Evolutionary conservation across 2,113 vertebrate species (phyloP).

Genomic region (Aleadryas rufinucha): DNA sequence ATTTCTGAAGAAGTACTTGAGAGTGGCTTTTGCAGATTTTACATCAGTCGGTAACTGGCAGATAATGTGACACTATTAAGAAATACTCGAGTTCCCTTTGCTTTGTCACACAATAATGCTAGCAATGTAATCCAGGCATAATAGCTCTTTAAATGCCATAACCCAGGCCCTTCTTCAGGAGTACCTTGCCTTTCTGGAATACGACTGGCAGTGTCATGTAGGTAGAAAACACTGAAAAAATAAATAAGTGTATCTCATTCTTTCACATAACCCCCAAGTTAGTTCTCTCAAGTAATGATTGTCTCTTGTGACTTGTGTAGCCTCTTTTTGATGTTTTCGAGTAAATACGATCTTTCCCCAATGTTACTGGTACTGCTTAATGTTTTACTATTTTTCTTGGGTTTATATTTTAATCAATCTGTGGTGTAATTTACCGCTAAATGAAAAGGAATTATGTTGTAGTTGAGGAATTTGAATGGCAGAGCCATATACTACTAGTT

Average conservation of each 20-base stretch:
- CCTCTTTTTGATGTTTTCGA: not conserved
- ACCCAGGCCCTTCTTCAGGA: not conserved
- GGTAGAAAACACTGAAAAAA: not conserved
- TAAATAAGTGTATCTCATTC: not conserved
- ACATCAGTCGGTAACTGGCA: not conserved
- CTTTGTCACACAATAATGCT: not conserved
- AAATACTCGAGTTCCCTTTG: not conserved
- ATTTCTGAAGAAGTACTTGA: not conserved
- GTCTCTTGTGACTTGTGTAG: not conserved
- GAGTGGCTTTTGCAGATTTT: not conserved
- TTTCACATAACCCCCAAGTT: not conserved
- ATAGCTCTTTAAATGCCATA: not conserved
- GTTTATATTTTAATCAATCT: not conserved
- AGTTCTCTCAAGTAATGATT: not conserved
- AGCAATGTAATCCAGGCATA: not conserved
- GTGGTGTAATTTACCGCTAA: not conserved
- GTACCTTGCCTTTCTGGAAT: not conserved
- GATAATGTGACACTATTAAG: not conserved
- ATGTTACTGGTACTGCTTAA: not conserved
- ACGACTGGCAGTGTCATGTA: not conserved
- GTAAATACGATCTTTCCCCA: not conserved
- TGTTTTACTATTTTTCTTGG: not conserved
- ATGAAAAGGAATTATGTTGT: not conserved
- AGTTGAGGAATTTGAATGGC: not conserved
- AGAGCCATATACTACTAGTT: not conserved